Evolutionary conservation across 2,797 vertebrate species (phyloP), one percentile per base, ranked within the genome.

Genomic region (Pangasius larnaudii): DNA sequence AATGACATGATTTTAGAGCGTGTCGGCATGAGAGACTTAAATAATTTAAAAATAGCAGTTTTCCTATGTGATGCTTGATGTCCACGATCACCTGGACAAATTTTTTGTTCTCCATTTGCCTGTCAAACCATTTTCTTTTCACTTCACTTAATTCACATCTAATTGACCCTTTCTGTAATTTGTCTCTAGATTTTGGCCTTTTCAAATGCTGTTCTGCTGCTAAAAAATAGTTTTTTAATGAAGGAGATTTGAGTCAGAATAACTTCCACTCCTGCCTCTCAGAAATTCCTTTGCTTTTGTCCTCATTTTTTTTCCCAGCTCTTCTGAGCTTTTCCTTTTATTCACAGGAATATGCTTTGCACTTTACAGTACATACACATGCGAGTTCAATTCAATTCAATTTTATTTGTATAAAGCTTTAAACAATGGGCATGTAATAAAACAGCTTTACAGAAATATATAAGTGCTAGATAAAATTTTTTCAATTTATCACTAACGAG

Each of bases 81-180:
- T 51, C n/a, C 7, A 30, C 2, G 9, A 27, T 24, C 18, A 69
- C 63, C 30, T 51, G 18, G 46, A 51, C n/a, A 33, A 53, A 65
- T 49, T 69, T 69, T 69, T 51, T 51, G 5, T 51, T 84, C n/a
- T 36, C 30, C 46, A 27, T 84, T 84, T 24, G n/a, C 30, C 11
- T 84, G 61, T 51, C 61, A 67, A 83, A 67, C 8, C 81, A 22
- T 67, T 83, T 83, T 81, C 33, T 59, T 8, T 81, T 83, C 81
- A 67, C 42, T 18, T 65, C 61, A 67, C 61, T 83, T 83, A 30
- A 30, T 67, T 51, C 82, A 84, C 27, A 30, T 83, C 59, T 84
- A 69, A 84, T 24, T 84, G 81, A 36, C n/a, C 22, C 30, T 24
- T 53, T 22, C 27, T 49, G 7, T 46, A 83, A 49, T 84, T 84